phyloP scores from a whole-genome alignment of 2,888 invertebrate species.

The Listrodromus nycthemerus region DNA sequence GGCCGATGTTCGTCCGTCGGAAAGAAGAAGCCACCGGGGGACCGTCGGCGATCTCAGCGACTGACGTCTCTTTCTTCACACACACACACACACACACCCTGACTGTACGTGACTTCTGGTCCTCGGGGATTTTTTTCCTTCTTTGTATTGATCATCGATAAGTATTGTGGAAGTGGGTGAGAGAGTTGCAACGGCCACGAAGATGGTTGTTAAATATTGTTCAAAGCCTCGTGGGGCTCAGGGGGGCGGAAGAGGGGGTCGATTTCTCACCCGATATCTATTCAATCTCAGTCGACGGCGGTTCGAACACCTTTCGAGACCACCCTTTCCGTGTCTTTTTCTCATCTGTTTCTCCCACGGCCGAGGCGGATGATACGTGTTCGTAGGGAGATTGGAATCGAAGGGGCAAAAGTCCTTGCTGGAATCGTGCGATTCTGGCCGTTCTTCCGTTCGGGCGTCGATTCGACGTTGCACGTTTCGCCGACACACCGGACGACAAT shows the following conservation, averaged over 20 bases:
- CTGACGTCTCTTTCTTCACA: background rate
- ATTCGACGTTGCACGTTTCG: conserved; percentile 11
- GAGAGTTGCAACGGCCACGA: background rate
- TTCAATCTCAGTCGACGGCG: background rate
- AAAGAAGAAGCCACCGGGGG: background rate
- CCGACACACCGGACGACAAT: conserved; percentile 34
- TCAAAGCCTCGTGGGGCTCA: conserved; percentile 23
- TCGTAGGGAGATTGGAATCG: too few species aligned
- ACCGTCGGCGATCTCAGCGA: conserved; percentile 26
- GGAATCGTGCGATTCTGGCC: too few species aligned
- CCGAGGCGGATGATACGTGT: background rate
- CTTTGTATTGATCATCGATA: conserved; percentile 66
- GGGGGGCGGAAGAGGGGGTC: background rate
- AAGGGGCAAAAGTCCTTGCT: too few species aligned
- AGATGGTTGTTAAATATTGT: conserved; percentile 47
- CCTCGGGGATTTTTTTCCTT: conserved; percentile 41
- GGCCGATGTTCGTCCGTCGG: background rate
- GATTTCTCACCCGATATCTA: conserved; percentile 17
- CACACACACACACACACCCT: conserved; percentile 4
- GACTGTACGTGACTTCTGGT: conserved; percentile 34
- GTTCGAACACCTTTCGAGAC: background rate
- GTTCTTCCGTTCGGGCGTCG: background rate
- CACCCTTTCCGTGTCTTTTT: conserved; percentile 1
- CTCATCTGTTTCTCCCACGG: conserved; percentile 1
- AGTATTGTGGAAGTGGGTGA: conserved; percentile 12